Percentiles rank a stretch among this genome's conserved stretches.
Conservation (phyloP, 2,113 vertebrate genomes). For the Hylia prasina region DNA sequence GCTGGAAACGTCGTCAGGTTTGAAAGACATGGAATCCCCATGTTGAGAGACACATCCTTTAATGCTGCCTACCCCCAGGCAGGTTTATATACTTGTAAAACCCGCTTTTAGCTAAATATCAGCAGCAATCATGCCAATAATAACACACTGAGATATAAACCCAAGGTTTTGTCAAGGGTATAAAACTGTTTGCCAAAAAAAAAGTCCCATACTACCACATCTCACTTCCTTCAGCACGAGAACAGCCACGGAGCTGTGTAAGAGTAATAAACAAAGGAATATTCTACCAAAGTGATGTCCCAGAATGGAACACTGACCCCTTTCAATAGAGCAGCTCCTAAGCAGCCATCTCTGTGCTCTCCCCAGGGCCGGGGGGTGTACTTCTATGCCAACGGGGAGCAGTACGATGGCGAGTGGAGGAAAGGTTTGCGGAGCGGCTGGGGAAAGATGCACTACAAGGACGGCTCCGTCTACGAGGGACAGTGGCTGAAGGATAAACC, state of each 20-base stretch:
- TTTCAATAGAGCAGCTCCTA: neutral
- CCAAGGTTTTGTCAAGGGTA: neutral
- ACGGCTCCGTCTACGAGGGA: constrained; percentile 85
- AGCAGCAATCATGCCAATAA: neutral
- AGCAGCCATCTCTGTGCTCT: neutral
- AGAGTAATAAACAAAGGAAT: neutral
- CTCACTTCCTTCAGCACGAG: neutral
- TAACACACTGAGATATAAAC: neutral
- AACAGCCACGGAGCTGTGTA: neutral
- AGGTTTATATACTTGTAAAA: neutral
- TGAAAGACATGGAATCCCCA: neutral
- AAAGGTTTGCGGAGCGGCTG: constrained; percentile 76
- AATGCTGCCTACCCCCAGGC: neutral
- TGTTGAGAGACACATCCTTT: neutral
- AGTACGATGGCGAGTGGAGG: constrained; percentile 88
- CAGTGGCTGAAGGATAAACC: constrained; percentile 80
- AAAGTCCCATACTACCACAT: neutral
- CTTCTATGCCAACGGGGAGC: constrained; percentile 68
- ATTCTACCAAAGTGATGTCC: neutral
- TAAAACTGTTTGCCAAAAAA: neutral
- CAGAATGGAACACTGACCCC: neutral
- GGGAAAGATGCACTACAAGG: constrained; percentile 82
- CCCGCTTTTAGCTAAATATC: neutral
- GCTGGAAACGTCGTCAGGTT: accelerated
- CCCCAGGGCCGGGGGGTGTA: constrained; percentile 80